Conservation (phyloP, 2,888 invertebrate species). For the Lissonota sp. region DNA sequence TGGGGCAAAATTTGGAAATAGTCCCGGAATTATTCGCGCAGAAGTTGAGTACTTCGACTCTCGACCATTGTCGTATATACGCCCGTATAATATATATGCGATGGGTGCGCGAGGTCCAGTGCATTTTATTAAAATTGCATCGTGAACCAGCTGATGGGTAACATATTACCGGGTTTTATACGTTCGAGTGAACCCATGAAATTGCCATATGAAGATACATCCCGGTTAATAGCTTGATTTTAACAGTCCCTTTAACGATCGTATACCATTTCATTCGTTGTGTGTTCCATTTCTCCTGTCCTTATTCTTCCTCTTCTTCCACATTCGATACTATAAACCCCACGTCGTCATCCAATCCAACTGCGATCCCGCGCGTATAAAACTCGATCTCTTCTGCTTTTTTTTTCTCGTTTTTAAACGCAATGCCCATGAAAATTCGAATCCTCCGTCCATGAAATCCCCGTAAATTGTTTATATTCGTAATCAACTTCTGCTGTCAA, state of each 20-base stretch:
- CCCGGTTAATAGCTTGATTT: constrained; percentile 58
- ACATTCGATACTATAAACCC: neutral
- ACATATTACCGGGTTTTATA: constrained; percentile 48
- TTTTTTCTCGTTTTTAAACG: neutral
- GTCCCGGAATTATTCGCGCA: constrained; percentile 8
- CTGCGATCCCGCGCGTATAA: neutral
- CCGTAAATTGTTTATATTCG: neutral
- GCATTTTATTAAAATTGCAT: constrained; percentile 46
- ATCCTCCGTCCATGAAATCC: neutral
- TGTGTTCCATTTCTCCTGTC: neutral
- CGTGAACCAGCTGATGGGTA: constrained; percentile 44
- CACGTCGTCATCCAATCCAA: neutral
- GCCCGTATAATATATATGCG: neutral
- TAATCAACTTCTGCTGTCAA: neutral
- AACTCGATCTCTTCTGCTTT: neutral
- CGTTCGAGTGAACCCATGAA: constrained; percentile 2
- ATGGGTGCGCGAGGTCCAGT: neutral
- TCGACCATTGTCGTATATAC: neutral
- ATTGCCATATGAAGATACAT: constrained; percentile 36
- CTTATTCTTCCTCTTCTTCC: constrained; percentile 1
- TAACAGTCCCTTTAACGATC: constrained; percentile 60
- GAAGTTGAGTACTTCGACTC: neutral
- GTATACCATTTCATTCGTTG: constrained; percentile 54
- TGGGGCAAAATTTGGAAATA: neutral
- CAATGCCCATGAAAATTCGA: neutral